Percentiles rank a stretch among this genome's conserved stretches.
These are phyloP conservation scores for Mesochorus sp. DNA, from an alignment of 2,888 invertebrate genomes.

Conservation along the genomic window DNA sequence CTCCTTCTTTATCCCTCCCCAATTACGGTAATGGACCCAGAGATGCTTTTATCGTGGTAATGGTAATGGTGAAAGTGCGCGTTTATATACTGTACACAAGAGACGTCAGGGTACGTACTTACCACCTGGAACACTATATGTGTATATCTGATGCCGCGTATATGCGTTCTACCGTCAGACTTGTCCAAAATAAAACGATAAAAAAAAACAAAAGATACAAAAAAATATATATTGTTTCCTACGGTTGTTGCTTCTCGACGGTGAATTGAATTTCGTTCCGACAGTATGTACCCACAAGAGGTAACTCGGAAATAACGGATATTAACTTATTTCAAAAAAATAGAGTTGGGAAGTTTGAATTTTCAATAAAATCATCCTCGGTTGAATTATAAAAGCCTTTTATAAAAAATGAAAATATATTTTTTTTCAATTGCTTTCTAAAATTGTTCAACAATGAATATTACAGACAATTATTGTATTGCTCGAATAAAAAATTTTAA, in stretches of 20 bases:
- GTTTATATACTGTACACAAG: conserved; percentile 55
- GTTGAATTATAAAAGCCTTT: too few relatives aligned
- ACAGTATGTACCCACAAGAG: conserved; percentile 60
- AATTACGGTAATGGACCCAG: conserved; percentile 72
- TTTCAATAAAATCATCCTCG: too few relatives aligned
- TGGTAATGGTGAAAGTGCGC: conserved; percentile 59
- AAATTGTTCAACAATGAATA: too few relatives aligned
- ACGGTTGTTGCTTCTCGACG: neutral
- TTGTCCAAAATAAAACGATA: conserved; percentile 25
- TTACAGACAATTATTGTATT: too few relatives aligned
- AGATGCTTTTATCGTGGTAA: conserved; percentile 71
- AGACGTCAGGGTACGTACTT: conserved; percentile 50
- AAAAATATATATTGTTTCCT: neutral
- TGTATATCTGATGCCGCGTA: conserved; percentile 29
- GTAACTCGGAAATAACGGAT: neutral
- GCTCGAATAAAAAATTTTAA: too few relatives aligned
- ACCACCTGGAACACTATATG: conserved; percentile 37
- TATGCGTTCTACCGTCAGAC: conserved; percentile 15
- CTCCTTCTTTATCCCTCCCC: conserved; percentile 51
- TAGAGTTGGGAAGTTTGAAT: neutral
- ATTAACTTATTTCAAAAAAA: neutral
- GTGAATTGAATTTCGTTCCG: conserved; percentile 62
- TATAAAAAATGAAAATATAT: too few relatives aligned
- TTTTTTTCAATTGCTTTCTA: too few relatives aligned
- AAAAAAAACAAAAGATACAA: neutral